A percentile compares a stretch with the other conserved stretches of the same genome.
Evolutionary conservation across 2,888 invertebrate genomes (phyloP).

Genomic region (Amblyteles armatorius): DNA sequence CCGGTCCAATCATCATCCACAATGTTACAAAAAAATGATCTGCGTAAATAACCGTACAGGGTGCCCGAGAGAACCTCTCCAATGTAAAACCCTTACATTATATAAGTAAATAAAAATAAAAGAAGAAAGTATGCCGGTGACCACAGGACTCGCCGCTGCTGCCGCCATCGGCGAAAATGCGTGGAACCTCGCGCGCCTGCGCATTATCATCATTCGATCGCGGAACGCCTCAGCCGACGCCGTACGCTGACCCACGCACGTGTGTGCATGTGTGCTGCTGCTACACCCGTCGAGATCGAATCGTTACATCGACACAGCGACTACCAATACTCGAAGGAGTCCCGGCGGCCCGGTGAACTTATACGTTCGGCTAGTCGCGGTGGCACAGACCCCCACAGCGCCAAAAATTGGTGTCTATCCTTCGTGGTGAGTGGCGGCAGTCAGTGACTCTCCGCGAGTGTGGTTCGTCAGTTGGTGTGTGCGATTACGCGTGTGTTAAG

Average conservation of each 20-base stretch:
- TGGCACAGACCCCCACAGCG: slow-evolving; percentile 30
- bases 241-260: slow-evolving; percentile 2
- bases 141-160: slow-evolving; percentile 5
- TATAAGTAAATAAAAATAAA: neutral
- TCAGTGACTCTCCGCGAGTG: slow-evolving; percentile 12
- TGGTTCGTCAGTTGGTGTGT: neutral
- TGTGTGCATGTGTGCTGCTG: neutral
- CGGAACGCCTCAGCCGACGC: slow-evolving; percentile 4
- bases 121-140: neutral
- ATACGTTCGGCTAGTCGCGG: slow-evolving; percentile 32
- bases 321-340: slow-evolving; percentile 22
- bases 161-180: neutral
- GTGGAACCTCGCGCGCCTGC: slow-evolving; percentile 8
- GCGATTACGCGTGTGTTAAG: slow-evolving; percentile 29
- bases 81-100: neutral
- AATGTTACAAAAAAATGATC: too few species aligned
- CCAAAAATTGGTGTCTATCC: slow-evolving; percentile 27
- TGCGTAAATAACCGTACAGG: neutral
- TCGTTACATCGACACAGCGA: slow-evolving; percentile 5
- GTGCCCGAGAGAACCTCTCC: too few species aligned
- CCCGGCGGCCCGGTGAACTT: slow-evolving; percentile 46
- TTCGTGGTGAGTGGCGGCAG: neutral
- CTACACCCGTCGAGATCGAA: neutral
- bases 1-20: too few species aligned
- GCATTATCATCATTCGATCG: slow-evolving; percentile 20